phyloP scores from a whole-genome alignment of 1,140 invertebrate genomes.

The Leptoteleia sp. region DNA sequence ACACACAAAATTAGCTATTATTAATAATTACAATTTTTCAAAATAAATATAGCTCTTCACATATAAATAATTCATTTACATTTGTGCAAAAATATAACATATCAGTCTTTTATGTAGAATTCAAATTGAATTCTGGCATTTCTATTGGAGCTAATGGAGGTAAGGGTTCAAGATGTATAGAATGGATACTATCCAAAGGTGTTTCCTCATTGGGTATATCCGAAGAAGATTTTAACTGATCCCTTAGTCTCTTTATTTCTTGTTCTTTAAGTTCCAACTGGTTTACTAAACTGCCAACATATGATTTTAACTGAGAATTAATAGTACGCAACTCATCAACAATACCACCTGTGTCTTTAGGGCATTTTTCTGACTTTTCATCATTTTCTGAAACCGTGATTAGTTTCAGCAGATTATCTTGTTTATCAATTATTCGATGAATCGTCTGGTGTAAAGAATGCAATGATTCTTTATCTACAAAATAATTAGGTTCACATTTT shows the following conservation, averaged over 20 bases:
- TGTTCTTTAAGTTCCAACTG: constrained; percentile 83
- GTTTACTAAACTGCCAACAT: constrained; percentile 82
- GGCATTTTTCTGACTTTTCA: constrained; percentile 80
- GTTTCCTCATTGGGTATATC: constrained; percentile 65
- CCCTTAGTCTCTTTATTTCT: constrained; percentile 82
- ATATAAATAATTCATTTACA: too few relatives aligned
- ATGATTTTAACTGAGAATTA: constrained; percentile 82
- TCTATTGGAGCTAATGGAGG: constrained; percentile 82
- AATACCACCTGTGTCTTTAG: constrained; percentile 82
- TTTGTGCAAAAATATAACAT: constrained; percentile 3
- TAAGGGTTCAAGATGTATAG: constrained; percentile 74
- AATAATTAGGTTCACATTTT: constrained; percentile 45
- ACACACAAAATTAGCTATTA: too few relatives aligned
- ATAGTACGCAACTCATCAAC: constrained; percentile 84
- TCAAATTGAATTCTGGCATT: constrained; percentile 83
- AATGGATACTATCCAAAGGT: constrained; percentile 68
- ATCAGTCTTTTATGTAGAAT: constrained; percentile 65
- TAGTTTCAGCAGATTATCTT: constrained; percentile 82
- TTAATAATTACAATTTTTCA: too few relatives aligned
- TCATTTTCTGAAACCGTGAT: constrained; percentile 68
- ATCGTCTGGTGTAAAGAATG: constrained; percentile 82
- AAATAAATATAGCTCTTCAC: too few relatives aligned
- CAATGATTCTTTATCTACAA: constrained; percentile 75
- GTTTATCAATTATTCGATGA: constrained; percentile 84
- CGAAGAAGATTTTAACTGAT: constrained; percentile 69